Evolutionary conservation across 2,797 vertebrate species (phyloP).

Genomic region (Esox lucius): DNA sequence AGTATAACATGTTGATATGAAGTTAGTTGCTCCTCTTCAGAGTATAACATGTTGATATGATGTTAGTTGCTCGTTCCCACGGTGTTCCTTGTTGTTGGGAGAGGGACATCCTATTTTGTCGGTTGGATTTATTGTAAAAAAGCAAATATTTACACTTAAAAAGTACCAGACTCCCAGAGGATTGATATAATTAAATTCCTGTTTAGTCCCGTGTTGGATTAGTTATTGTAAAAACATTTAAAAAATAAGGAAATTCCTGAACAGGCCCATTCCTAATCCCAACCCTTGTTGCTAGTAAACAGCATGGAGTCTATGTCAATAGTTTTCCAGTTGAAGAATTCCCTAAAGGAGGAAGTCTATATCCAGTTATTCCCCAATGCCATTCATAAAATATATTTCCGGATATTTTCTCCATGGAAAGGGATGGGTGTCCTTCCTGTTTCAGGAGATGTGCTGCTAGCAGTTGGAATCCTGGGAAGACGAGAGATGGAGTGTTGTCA

Average conservation of each 20-base stretch:
- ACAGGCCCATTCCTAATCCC: background rate
- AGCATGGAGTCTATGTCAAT: background rate
- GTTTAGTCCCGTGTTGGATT: background rate
- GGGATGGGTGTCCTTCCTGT: background rate
- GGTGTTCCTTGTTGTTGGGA: too few relatives aligned
- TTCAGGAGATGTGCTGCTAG: background rate
- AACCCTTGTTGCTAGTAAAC: background rate
- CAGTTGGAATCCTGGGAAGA: conserved; percentile 41
- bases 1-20: too few relatives aligned
- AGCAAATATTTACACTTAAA: too few relatives aligned
- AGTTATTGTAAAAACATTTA: background rate
- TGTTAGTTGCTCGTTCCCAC: too few relatives aligned
- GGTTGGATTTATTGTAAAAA: too few relatives aligned
- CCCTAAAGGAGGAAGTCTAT: background rate
- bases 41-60: too few relatives aligned
- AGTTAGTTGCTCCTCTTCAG: too few relatives aligned
- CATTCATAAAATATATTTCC: background rate
- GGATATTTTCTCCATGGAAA: background rate
- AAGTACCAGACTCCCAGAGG: background rate
- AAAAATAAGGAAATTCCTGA: background rate
- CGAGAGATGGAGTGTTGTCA: conserved; percentile 38
- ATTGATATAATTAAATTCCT: background rate
- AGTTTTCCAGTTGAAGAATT: background rate
- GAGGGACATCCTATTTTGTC: too few relatives aligned
- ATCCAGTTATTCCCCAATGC: background rate